These are phyloP conservation scores for Meloe dianella DNA, from an alignment of 2,888 invertebrate genomes.

Conservation along the genomic window DNA sequence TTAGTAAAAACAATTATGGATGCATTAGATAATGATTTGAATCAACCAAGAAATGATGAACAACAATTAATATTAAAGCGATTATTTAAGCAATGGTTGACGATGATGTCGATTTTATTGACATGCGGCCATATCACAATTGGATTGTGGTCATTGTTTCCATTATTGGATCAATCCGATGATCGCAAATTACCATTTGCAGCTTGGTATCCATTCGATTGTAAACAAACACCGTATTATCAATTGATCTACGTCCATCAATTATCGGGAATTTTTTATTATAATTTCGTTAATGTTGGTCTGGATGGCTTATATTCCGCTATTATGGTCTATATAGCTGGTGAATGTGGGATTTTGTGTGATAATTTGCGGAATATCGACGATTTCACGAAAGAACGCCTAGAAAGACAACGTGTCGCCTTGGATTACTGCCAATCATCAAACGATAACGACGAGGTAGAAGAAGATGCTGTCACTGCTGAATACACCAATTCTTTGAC, in stretches of 20 bases:
- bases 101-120: conserved; percentile 15
- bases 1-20: conserved; percentile 15
- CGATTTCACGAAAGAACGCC: background rate
- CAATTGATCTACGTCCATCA: conserved; percentile 12
- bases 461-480: background rate
- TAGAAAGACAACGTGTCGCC: background rate
- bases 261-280: background rate
- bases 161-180: conserved; percentile 23
- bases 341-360: conserved; percentile 19
- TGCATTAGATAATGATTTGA: conserved; percentile 23
- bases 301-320: conserved; percentile 14
- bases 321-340: conserved; percentile 11
- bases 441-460: background rate
- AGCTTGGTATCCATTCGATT: conserved; percentile 18
- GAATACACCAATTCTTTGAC: background rate
- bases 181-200: conserved; percentile 4
- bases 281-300: background rate
- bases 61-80: conserved; percentile 20
- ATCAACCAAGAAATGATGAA: conserved; percentile 30
- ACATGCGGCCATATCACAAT: conserved; percentile 13
- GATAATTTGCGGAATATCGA: conserved; percentile 18
- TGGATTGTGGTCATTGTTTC: conserved; percentile 3
- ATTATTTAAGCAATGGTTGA: conserved; percentile 21
- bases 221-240: conserved; percentile 12
- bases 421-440: background rate